Percentiles rank a stretch among this genome's conserved stretches.
Conservation (phyloP, 1,140 invertebrate species). For the Aphelenchoides fujianensis region DNA sequence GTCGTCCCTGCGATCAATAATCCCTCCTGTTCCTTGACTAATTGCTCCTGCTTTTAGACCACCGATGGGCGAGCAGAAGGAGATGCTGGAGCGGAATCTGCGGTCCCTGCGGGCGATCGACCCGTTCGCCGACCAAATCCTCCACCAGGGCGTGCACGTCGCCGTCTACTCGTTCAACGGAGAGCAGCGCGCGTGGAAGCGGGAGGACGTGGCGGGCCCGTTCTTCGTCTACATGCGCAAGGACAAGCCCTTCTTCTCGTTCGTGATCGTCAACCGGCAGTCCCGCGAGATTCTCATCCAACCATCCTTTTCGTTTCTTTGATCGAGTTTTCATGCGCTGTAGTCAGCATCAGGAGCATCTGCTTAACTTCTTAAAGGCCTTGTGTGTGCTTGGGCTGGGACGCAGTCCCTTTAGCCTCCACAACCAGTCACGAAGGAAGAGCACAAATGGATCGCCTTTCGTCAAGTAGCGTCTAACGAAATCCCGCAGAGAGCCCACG, state of each 20-base stretch:
- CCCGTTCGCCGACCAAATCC: slow-evolving; percentile 30
- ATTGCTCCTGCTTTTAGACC: too few relatives aligned
- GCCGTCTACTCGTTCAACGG: slow-evolving; percentile 32
- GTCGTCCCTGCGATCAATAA: too few relatives aligned
- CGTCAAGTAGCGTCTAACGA: too few relatives aligned
- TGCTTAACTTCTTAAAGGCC: too few relatives aligned
- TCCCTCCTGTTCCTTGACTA: too few relatives aligned
- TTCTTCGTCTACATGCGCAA: slow-evolving; percentile 42
- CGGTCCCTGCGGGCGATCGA: slow-evolving; percentile 26
- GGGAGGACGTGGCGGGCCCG: slow-evolving; percentile 39
- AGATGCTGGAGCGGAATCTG: not conserved
- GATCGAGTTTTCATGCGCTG: too few relatives aligned
- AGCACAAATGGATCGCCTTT: too few relatives aligned
- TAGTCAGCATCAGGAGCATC: not conserved
- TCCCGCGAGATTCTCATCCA: slow-evolving; percentile 46
- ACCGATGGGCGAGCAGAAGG: too few relatives aligned
- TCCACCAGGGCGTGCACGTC: slow-evolving; percentile 26
- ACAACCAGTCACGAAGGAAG: too few relatives aligned
- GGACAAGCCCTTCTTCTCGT: slow-evolving; percentile 43
- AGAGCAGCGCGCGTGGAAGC: slow-evolving; percentile 32
- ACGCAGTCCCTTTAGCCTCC: too few relatives aligned
- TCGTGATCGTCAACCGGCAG: slow-evolving; percentile 53
- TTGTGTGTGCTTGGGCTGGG: too few relatives aligned
- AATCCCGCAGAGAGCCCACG: too few relatives aligned
- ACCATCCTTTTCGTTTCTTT: slow-evolving; percentile 20